Conservation (phyloP, 2,797 vertebrate genomes). For the Anguilla marmorata region DNA sequence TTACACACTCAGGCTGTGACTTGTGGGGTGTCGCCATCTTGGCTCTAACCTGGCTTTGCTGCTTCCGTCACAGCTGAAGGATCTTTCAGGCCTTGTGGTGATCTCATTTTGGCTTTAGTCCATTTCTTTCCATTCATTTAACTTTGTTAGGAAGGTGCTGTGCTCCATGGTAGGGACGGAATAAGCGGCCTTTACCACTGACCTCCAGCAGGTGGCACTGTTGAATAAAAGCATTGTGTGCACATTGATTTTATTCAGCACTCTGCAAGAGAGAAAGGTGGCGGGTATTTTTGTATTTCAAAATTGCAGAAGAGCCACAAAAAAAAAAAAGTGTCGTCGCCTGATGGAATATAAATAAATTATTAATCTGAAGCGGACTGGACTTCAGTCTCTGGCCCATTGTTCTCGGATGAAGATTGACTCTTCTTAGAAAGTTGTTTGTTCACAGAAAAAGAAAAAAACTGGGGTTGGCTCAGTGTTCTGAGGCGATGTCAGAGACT, state of each 20-base stretch:
- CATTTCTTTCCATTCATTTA: background rate
- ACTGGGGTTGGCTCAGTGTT: background rate
- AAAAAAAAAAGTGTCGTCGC: background rate
- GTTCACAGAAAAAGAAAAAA: background rate
- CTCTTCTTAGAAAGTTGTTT: conserved; percentile 10
- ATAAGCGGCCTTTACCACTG: background rate
- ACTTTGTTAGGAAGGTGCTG: background rate
- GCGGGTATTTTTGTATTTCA: background rate
- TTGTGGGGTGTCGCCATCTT: background rate
- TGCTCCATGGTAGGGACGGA: background rate
- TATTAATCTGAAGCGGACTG: background rate
- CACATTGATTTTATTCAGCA: background rate
- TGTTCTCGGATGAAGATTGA: conserved; percentile 20
- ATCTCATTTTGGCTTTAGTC: background rate
- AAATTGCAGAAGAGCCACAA: background rate
- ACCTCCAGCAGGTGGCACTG: conserved; percentile 40
- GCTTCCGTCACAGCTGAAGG: background rate
- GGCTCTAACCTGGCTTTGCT: background rate
- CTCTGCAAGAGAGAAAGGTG: background rate
- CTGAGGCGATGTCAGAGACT: background rate
- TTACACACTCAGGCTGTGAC: background rate
- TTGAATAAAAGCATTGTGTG: conserved; percentile 30
- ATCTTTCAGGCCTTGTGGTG: background rate
- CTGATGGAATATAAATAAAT: background rate
- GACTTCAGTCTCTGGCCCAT: background rate